Conservation (phyloP, 2,797 vertebrate genomes). For the Esox lucius region DNA sequence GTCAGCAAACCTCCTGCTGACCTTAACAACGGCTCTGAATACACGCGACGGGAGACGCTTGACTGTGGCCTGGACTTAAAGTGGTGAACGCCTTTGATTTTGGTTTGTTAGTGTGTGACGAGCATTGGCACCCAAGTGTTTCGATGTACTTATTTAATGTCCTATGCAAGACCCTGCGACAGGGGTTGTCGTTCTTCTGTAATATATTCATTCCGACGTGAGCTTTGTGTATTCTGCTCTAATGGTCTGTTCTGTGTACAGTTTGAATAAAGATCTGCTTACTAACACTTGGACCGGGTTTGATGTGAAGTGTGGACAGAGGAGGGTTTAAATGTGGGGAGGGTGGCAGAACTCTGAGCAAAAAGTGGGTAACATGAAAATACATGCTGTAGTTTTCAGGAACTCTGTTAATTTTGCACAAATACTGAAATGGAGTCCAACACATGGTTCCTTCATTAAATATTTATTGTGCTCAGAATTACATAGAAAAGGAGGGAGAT, state of each 20-base stretch:
- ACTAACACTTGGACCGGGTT: constrained; percentile 44
- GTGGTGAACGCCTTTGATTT: constrained; percentile 3
- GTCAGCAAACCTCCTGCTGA: constrained; percentile 14
- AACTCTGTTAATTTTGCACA: neutral
- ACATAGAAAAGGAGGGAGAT: neutral
- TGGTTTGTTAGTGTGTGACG: constrained; percentile 20
- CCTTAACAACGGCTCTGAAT: constrained; percentile 21
- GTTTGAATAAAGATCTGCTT: constrained; percentile 66
- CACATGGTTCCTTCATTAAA: neutral
- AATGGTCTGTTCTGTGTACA: constrained; percentile 64
- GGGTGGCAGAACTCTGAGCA: neutral
- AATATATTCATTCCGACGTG: constrained; percentile 42
- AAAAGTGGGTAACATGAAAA: neutral
- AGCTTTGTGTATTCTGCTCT: constrained; percentile 49
- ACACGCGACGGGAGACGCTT: constrained; percentile 13
- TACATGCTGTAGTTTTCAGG: neutral
- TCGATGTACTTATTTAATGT: constrained; percentile 21
- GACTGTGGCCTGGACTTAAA: constrained; percentile 17
- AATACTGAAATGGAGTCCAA: neutral
- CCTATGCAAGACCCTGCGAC: constrained; percentile 22
- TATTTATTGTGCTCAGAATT: neutral
- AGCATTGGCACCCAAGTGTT: constrained; percentile 28
- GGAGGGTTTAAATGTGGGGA: neutral
- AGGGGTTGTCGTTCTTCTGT: constrained; percentile 40
- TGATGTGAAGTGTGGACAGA: neutral